Evolutionary conservation across 2,888 invertebrate genomes (phyloP), one percentile per base, ranked within the genome.

Genomic region (Boloria selene): DNA sequence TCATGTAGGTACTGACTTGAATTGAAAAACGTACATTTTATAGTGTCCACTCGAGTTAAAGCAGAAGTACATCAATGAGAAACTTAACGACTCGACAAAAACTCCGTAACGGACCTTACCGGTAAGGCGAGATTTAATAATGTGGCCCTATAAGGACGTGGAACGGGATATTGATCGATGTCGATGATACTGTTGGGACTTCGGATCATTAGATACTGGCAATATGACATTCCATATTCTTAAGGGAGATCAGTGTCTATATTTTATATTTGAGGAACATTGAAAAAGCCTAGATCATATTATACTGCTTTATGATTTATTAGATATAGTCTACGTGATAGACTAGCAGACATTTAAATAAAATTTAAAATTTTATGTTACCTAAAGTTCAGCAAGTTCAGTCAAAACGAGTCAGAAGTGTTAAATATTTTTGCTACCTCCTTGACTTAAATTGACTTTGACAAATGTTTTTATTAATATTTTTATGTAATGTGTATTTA

Each of bases 91-190:
- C 45, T 53, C 42, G 53, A 59, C 58, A 67, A 67, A 67, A 62
- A 62, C 52, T 42, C 56, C 47, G 62, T 62, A 70, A 69, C 89
- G 89, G 88, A 77, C 72, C 77, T 69, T 72, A 79, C 88, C 80
- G 79, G 86, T 88, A 89, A 83, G 85, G 89, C 77, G 74, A 81
- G 87, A 85, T 87, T 89, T 88, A 90, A 90, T 88, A 87, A 86
- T 81, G 80, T 72, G 60, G 64, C 85, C 85, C 77, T 86, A 86
- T 82, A 88, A 78, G 88, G 89, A 62, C 62, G 22, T 52, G 52
- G 22, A 61, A 66, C 69, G 59, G 68, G 62, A 60, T 55, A 68
- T 64, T 52, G 67, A 54, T 77, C 75, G 77, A 80, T 77, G 79
- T 79, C 76, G 77, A 81, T 75, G 71, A 72, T 75, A 74, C 73